A percentile compares a stretch with the other conserved stretches of the same genome.
phyloP scores from a whole-genome alignment of 1,140 invertebrate genomes.

The Laupala kohalensis region DNA sequence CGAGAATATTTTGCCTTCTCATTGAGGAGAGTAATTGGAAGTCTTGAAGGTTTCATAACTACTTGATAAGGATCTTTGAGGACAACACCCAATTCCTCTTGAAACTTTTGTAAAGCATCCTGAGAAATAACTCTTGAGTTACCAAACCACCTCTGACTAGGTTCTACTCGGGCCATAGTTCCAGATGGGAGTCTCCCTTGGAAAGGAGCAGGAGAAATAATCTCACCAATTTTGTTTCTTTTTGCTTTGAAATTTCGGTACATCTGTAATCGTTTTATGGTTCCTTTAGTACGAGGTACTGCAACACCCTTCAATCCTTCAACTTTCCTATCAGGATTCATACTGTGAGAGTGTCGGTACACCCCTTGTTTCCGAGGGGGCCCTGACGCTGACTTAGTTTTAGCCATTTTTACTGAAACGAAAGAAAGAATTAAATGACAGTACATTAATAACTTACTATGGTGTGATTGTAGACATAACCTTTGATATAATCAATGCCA shows the following conservation, averaged over 20 bases:
- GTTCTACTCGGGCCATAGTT: conserved; percentile 85
- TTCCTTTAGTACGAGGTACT: conserved; percentile 75
- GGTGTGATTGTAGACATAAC: too few species aligned
- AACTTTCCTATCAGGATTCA: conserved; percentile 70
- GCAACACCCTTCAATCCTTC: conserved; percentile 71
- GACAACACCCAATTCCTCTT: conserved; percentile 87
- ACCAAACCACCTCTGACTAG: conserved; percentile 97
- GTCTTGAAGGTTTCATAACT: conserved; percentile 88
- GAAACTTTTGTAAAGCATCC: conserved; percentile 89
- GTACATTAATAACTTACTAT: too few species aligned
- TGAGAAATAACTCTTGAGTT: conserved; percentile 86
- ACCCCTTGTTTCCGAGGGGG: conserved; percentile 57
- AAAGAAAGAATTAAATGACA: conserved; percentile 3
- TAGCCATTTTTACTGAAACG: conserved; percentile 42
- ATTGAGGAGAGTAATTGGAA: conserved; percentile 89
- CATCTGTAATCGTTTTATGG: conserved; percentile 94
- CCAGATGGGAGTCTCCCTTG: conserved; percentile 82
- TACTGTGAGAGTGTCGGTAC: conserved; percentile 67
- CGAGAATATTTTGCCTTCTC: conserved; percentile 81
- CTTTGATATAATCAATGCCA: too few species aligned
- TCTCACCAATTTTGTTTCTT: conserved; percentile 81
- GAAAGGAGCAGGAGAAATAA: conserved; percentile 86
- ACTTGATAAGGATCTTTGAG: conserved; percentile 95
- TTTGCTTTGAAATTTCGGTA: conserved; percentile 95
- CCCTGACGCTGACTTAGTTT: conserved; percentile 49